Evolutionary conservation across 2,113 vertebrate genomes (phyloP).

Genomic region (Phalacrocorax aristotelis): DNA sequence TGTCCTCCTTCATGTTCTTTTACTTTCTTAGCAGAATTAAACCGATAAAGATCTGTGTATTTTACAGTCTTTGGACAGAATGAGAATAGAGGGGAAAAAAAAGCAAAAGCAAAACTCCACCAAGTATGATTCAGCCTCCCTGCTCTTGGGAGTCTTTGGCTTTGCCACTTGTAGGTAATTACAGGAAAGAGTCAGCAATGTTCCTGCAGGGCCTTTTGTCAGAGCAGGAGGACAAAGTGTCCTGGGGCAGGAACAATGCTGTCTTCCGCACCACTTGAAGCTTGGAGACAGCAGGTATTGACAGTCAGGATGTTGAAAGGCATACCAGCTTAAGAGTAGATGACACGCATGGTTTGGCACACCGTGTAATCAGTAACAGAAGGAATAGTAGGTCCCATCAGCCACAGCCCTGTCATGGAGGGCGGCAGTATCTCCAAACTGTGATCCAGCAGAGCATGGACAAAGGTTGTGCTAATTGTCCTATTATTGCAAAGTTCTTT

Average conservation of each 20-base stretch:
- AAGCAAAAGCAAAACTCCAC: neutral
- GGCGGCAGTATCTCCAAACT: neutral
- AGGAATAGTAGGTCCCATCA: neutral
- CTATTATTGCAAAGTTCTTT: neutral
- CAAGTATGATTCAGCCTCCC: neutral
- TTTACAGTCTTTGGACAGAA: neutral
- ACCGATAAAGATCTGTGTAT: neutral
- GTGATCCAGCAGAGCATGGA: neutral
- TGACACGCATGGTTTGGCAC: neutral
- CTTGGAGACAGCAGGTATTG: neutral
- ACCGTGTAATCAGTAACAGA: neutral
- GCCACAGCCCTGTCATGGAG: neutral
- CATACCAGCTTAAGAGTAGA: neutral
- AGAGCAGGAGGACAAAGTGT: neutral
- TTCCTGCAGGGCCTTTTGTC: rapidly evolving
- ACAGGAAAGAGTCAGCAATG: neutral
- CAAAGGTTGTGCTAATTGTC: neutral
- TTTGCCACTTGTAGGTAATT: neutral
- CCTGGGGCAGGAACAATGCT: constrained; percentile 13
- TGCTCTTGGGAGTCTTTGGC: neutral
- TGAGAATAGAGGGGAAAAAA: neutral
- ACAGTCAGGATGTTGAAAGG: neutral
- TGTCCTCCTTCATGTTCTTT: neutral
- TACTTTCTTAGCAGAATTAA: neutral
- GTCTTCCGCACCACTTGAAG: neutral